Base-by-base conservation (phyloP, 2,888 invertebrate genomes). In the Parnassius mnemosyne region DNA sequence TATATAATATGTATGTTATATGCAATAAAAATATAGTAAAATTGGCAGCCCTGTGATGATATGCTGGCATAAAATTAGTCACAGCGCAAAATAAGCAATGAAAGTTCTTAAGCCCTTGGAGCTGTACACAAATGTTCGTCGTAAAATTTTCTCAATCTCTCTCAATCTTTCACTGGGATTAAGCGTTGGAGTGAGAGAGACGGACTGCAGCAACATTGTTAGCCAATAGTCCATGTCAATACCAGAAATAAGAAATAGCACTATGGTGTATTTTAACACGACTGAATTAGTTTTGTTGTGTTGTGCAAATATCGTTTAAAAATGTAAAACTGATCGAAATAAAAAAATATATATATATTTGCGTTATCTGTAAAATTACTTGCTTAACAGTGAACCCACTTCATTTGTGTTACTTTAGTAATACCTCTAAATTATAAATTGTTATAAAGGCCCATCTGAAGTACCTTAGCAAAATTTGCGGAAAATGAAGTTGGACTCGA, bases 41-140 rank as follows among this genome's bases (percentile, higher is more conserved):
- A n/a, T 25, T 57, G 63, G 16, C 60, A 64, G 43, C 63, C 63
- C 63, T 64, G 46, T 0, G 13, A 46, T 13, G n/a, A 70, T 69
- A 74, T 76, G 79, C 79, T 77, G 76, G 83, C 78, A 83, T 87
- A 84, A 87, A 88, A 88, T 88, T 88, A 87, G 88, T 87, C 84
- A 79, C 79, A 82, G 76, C 69, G 75, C 85, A 87, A 87, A 88
- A 87, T 86, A 84, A 88, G 85, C 84, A 85, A 87, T 85, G 82
- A 82, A 87, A 85, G 75, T 76, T 75, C 78, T 81, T 78, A 79
- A 70, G 78, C 81, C 83, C 81, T 81, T 72, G 73, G 71, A 79
- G 81, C 81, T 79, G 81, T 85, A 80, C 85, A 80, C 81, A 81
- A 84, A 71, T 68, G 78, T 75, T 76, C 78, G 76, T 86, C 88